Percentiles rank a stretch among this genome's conserved stretches.
Conservation (phyloP, 2,888 invertebrate genomes). For the Lumbricus terrestris region DNA sequence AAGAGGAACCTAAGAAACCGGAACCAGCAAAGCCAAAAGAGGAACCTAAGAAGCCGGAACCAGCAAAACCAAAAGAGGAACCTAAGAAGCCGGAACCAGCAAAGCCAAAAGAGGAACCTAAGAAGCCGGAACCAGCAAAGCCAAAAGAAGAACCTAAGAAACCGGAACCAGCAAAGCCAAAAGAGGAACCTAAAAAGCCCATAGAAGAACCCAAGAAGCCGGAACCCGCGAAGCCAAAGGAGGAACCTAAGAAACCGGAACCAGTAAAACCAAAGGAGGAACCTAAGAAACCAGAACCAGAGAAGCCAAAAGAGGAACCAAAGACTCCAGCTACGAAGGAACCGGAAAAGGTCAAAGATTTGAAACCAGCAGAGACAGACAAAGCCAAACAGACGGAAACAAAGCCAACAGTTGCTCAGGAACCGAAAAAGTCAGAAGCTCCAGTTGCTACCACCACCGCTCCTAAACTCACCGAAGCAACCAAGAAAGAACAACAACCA, state of each 20-base stretch:
- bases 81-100: conserved; percentile 11
- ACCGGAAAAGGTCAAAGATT: neutral
- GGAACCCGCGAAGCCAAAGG: conserved; percentile 11
- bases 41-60: conserved; percentile 4
- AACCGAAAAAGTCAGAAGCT: neutral
- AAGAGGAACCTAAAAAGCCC: neutral
- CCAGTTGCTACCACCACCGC: neutral
- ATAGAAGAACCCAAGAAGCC: conserved; percentile 18
- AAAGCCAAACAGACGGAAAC: conserved; percentile 10
- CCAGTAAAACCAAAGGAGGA: conserved; percentile 18
- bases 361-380: neutral
- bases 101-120: conserved; percentile 18
- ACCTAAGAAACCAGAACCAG: conserved; percentile 16
- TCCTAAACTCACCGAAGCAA: neutral
- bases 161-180: conserved; percentile 22
- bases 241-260: conserved; percentile 19
- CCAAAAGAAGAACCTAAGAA: conserved; percentile 21
- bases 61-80: conserved; percentile 13
- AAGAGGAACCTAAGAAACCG: conserved; percentile 16
- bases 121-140: conserved; percentile 18
- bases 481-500: conserved; percentile 10
- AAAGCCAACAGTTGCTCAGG: conserved; percentile 17
- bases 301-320: conserved; percentile 7
- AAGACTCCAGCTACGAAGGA: conserved; percentile 16
- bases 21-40: conserved; percentile 13